Percentiles rank a stretch among this genome's conserved stretches.
Evolutionary conservation across 2,797 vertebrate genomes (phyloP).

Genomic region (Poeciliopsis presidionis): DNA sequence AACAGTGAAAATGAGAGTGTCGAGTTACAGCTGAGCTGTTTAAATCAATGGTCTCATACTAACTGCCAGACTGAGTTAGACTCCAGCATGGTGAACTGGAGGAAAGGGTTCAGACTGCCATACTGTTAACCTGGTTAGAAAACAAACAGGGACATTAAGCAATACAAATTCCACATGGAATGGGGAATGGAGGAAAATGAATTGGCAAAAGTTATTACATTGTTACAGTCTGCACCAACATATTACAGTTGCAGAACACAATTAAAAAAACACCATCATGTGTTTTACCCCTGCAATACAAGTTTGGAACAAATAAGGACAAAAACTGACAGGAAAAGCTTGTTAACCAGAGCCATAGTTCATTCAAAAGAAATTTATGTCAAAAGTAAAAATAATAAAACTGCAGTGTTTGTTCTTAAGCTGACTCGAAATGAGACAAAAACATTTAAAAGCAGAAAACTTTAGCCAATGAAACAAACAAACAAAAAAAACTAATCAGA

Average conservation of each 20-base stretch:
- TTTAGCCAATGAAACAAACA: neutral
- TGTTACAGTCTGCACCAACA: neutral
- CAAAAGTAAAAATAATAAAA: neutral
- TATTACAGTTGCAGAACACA: neutral
- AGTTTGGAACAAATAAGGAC: neutral
- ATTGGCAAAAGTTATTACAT: neutral
- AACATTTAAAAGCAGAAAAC: neutral
- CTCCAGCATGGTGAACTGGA: neutral
- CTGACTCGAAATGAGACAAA: neutral
- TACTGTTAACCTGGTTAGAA: neutral
- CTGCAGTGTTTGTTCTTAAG: neutral
- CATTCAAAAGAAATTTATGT: neutral
- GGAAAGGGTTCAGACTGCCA: neutral
- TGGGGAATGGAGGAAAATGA: neutral
- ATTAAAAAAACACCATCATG: neutral
- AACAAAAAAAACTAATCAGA: neutral
- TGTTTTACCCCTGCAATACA: neutral
- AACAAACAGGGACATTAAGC: neutral
- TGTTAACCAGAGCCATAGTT: neutral
- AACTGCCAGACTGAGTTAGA: neutral
- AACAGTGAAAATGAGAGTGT: neutral
- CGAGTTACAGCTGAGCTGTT: slow-evolving; percentile 5
- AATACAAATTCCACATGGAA: neutral
- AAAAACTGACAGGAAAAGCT: neutral
- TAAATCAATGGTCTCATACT: neutral